Evolutionary conservation across 2,888 invertebrate genomes (phyloP).

Genomic region (Macrophya alboannulata): DNA sequence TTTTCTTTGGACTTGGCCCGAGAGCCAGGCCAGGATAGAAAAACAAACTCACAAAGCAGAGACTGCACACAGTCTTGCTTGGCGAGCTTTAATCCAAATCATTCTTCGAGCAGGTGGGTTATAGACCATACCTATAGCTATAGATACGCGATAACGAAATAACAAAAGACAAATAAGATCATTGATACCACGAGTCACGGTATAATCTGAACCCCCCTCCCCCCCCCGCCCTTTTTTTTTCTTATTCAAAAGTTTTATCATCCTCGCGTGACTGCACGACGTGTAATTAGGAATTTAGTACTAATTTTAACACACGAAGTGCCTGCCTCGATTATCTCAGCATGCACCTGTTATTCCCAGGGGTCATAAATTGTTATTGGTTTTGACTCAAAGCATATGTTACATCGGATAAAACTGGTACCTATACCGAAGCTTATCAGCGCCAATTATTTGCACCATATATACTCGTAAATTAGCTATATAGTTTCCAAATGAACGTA

Average conservation of each 20-base stretch:
- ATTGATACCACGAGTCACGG: constrained; percentile 23
- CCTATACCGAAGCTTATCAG: constrained; percentile 25
- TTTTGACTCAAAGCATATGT: constrained; percentile 48
- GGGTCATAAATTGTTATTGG: constrained; percentile 52
- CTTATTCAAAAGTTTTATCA: constrained; percentile 43
- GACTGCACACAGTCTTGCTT: constrained; percentile 19
- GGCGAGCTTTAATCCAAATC: constrained; percentile 50
- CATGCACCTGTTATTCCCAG: constrained; percentile 78
- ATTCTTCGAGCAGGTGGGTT: not conserved
- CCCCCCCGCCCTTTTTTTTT: too few relatives aligned
- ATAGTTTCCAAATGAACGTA: not conserved
- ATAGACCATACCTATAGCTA: not conserved
- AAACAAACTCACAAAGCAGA: constrained; percentile 50
- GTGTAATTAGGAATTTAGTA: constrained; percentile 66
- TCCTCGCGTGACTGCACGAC: constrained; percentile 68
- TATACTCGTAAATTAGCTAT: not conserved
- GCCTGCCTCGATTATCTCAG: constrained; percentile 74
- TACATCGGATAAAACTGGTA: constrained; percentile 34
- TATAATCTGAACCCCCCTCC: constrained; percentile 1
- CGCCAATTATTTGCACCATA: not conserved
- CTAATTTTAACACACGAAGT: constrained; percentile 63
- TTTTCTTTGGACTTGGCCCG: constrained; percentile 56
- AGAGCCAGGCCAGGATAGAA: constrained; percentile 41
- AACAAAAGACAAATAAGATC: not conserved
- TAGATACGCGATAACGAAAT: not conserved